These are phyloP conservation scores for Athetis lepigone DNA, from an alignment of 2,888 invertebrate genomes.

Conservation along the genomic window DNA sequence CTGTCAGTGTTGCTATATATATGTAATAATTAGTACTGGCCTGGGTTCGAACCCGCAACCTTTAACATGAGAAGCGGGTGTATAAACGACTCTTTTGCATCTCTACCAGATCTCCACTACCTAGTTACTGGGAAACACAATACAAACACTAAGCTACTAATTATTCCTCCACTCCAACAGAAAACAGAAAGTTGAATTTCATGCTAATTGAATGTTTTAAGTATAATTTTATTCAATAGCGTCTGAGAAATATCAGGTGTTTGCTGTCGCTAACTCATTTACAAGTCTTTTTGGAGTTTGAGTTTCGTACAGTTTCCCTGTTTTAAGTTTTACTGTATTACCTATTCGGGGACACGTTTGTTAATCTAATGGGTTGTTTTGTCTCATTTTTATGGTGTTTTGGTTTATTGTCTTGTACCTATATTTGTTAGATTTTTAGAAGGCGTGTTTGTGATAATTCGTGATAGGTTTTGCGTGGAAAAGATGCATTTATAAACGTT, in stretches of 20 bases:
- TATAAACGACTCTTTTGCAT: too few relatives aligned
- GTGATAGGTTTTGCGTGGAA: too few relatives aligned
- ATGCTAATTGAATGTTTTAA: constrained; percentile 56
- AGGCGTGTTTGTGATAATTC: too few relatives aligned
- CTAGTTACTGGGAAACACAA: too few relatives aligned
- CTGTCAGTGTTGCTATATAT: too few relatives aligned
- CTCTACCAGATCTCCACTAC: too few relatives aligned
- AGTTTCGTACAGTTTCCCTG: constrained; percentile 32
- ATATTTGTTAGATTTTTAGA: too few relatives aligned
- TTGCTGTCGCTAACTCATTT: constrained; percentile 53
- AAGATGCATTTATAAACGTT: too few relatives aligned
- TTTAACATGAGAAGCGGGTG: too few relatives aligned
- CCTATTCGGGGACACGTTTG: constrained; percentile 39
- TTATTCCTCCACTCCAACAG: constrained; percentile 26
- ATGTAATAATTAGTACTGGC: too few relatives aligned
- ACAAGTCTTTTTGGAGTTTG: constrained; percentile 52
- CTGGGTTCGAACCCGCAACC: too few relatives aligned
- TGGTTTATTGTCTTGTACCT: neutral
- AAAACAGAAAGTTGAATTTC: constrained; percentile 55
- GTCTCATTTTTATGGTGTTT: constrained; percentile 7
- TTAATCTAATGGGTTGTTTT: constrained; percentile 25
- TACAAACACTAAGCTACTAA: too few relatives aligned
- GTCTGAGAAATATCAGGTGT: constrained; percentile 58
- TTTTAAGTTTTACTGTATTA: constrained; percentile 42
- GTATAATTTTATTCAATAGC: constrained; percentile 56